phyloP scores from a whole-genome alignment of 2,797 vertebrate genomes.

The Acanthiza pusilla region DNA sequence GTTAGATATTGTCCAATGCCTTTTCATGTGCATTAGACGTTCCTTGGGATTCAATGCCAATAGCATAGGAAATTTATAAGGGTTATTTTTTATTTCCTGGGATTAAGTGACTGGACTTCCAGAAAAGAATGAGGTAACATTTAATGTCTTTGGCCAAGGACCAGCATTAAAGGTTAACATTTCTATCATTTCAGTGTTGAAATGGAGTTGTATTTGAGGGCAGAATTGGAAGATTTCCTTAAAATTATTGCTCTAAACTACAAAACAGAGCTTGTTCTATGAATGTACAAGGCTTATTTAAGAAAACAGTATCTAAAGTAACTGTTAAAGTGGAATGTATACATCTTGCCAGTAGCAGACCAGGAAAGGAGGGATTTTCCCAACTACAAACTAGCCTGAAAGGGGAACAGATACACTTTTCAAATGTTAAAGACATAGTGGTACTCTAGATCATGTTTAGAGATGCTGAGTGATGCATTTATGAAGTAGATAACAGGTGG shows the following conservation, averaged over 20 bases:
- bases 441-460: background rate
- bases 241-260: background rate
- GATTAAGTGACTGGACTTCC: background rate
- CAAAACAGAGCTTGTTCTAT: background rate
- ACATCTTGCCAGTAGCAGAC: background rate
- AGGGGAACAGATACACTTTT: background rate
- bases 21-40: background rate
- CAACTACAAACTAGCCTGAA: background rate
- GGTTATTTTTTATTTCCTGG: conserved; percentile 33
- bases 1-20: background rate
- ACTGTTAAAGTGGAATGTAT: background rate
- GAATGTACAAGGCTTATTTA: background rate
- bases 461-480: background rate
- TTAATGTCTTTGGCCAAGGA: background rate
- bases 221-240: background rate
- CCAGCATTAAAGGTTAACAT: conserved; percentile 4
- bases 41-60: background rate
- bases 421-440: background rate
- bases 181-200: background rate
- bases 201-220: background rate
- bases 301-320: background rate
- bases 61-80: background rate
- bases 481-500: background rate
- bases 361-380: background rate
- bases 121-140: background rate